phyloP scores from a whole-genome alignment of 2,888 invertebrate genomes.

The Leptogaster cylindrica region DNA sequence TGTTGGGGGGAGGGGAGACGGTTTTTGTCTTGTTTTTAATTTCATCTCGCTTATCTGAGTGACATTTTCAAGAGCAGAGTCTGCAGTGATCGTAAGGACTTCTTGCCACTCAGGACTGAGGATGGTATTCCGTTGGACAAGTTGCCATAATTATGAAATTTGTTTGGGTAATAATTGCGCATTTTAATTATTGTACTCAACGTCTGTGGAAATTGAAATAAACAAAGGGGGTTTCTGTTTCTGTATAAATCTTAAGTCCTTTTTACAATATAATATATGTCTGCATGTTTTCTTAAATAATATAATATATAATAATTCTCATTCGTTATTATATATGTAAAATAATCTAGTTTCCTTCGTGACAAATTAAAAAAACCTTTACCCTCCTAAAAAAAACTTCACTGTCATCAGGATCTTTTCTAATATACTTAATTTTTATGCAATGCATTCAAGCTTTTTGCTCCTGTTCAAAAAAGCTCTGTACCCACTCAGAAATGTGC shows the following conservation, averaged over 20 bases:
- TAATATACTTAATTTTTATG: background rate
- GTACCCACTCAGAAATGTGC: conserved; percentile 25
- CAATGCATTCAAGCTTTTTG: conserved; percentile 13
- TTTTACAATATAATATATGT: too few species aligned
- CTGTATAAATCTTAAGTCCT: too few species aligned
- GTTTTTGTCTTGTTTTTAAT: background rate
- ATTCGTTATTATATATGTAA: too few species aligned
- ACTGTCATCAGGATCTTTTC: conserved; percentile 9
- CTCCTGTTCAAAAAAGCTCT: conserved; percentile 3
- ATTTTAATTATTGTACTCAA: too few species aligned
- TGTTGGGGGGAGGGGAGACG: background rate
- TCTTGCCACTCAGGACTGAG: background rate
- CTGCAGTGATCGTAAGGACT: background rate
- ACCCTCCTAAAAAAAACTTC: conserved; percentile 13
- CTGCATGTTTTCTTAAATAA: too few species aligned
- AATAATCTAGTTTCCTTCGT: too few species aligned
- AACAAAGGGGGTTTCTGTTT: too few species aligned
- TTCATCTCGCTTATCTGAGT: background rate
- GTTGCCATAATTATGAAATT: background rate
- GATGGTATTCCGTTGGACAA: background rate
- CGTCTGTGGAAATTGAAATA: too few species aligned
- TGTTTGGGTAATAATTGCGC: too few species aligned
- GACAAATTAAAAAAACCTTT: background rate
- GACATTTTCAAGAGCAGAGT: background rate
- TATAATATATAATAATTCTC: too few species aligned